Percentiles rank a stretch among this genome's conserved stretches.
These are phyloP conservation scores for Acromyrmex charruanus DNA, from an alignment of 1,140 invertebrate species.

Conservation along the genomic window DNA sequence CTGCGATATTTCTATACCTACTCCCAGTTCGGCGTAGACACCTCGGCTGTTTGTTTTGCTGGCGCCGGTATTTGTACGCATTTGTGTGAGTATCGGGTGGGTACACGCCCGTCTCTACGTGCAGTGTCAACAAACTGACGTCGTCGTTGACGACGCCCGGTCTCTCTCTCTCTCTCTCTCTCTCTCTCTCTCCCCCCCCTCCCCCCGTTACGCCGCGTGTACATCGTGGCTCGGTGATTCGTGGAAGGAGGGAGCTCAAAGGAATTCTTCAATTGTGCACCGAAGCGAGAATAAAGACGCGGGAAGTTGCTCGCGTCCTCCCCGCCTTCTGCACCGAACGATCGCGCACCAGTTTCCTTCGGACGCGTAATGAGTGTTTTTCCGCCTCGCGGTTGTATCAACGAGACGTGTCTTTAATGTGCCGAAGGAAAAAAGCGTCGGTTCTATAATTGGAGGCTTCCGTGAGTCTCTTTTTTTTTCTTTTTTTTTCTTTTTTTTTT, in stretches of 20 bases:
- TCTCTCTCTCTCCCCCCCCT: too few species aligned
- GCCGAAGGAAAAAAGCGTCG: not conserved
- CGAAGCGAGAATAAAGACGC: conserved; percentile 40
- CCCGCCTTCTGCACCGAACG: not conserved
- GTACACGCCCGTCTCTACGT: conserved; percentile 11
- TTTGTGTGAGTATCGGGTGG: not conserved
- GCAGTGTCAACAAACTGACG: conserved; percentile 50
- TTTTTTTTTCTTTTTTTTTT: not conserved
- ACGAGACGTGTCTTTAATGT: conserved; percentile 35
- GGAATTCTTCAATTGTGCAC: conserved; percentile 48
- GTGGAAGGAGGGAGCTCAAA: conserved; percentile 34
- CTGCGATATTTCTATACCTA: conserved; percentile 28
- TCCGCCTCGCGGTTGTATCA: not conserved
- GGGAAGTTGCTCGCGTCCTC: conserved; percentile 5
- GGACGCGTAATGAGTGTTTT: conserved; percentile 46
- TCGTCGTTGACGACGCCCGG: conserved; percentile 30
- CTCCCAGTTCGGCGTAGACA: not conserved
- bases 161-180: conserved; percentile 11
- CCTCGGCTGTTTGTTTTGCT: conserved; percentile 23
- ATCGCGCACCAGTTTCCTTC: conserved; percentile 38
- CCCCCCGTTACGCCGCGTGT: not conserved
- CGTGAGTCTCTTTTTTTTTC: not conserved
- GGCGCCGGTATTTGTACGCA: conserved; percentile 16
- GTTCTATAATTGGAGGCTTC: conserved; percentile 45
- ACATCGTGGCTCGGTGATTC: conserved; percentile 46